Evolutionary conservation across 2,113 vertebrate genomes (phyloP), one percentile per base, ranked within the genome.

Genomic region (Vulpes lagopus): DNA sequence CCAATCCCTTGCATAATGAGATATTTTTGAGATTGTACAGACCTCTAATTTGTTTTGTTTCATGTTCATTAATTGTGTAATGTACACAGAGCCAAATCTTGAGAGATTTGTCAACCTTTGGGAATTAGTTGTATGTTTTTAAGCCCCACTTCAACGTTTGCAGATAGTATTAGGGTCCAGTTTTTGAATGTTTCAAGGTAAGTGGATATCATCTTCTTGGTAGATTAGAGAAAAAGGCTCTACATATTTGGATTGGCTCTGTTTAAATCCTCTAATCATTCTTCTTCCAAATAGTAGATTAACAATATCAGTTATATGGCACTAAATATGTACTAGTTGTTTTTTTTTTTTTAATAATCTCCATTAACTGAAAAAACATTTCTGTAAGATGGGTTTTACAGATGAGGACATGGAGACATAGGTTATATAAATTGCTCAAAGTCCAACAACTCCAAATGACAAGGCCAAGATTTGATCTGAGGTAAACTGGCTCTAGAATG

Each of bases 101-200:
- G 22, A 76, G 87, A 94, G 93, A 92, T 71, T 59, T 93, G 2
- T 51, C 43, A 9, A 43, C 35, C 55, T 85, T 71, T 95, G 95
- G 60, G 91, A 89, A 85, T 89, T 76, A 81, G 14, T 38, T 82
- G 15, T 82, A 10, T 94, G 95, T 94, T 92, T 97, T 53, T 94
- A 96, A 89, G 14, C 10, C 22, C 15, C 6, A 87, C 32, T 3
- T 27, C 32, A 95, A 79, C 57, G 79, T 83, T 53, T 71, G 3
- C 49, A 91, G 53, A 57, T 82, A 82, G 49, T 71, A 51, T 43
- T 60, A 64, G 35, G 23, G 32, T 64, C 8, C 14, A 57, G 55
- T 69, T 51, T 74, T 85, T 64, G 35, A 76, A 53, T 38, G 71
- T 55, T 51, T 78, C 35, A 59, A 83, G 60, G 85, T 91, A 79